Base-by-base conservation (phyloP, 2,888 invertebrate genomes). In the Ganaspis brasiliensis region DNA sequence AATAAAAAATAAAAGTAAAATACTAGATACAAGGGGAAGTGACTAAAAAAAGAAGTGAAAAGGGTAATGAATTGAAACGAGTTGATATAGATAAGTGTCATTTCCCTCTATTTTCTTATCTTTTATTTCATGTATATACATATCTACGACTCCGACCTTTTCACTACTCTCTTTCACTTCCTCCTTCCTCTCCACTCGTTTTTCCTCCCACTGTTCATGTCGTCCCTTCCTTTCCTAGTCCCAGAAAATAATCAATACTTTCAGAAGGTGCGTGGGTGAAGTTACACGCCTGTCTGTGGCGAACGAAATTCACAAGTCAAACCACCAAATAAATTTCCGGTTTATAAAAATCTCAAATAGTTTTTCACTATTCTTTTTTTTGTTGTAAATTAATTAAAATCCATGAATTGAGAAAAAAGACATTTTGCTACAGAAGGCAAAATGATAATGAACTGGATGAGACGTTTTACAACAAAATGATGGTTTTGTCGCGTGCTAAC, bases 231-330 rank as follows among this genome's bases (percentile, higher is more conserved):
- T 86, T 67, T 83, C 79, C 79, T 83, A 80, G 84, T 78, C 85
- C 83, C 84, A 83, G 85, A 86, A 88, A 89, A 89, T 89, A 89
- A 90, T 90, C 90, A 90, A 90, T 90, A 90, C 90, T 89, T 88
- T 85, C 86, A 83, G 81, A 87, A 86, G 87, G 86, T 88, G 87
- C 86, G 88, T 87, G 86, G 88, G 87, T 83, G 87, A 87, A 83
- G 83, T n/a, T 40, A 67, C 67, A 67, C 82, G 81, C 80, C 82
- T 83, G 84, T 77, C 84, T 80, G 83, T 83, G 81, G 81, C 76
- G 84, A 83, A 83, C 80, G 80, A 80, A 80, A 85, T 83, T 84
- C 81, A 81, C 81, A 82, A 74, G 79, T 74, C 79, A 72, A 35
- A 24, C 24, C 55, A 31, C 21, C 56, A 12, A 56, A 56, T 40